These are phyloP conservation scores for Ianthella basta DNA, from an alignment of 37 sponge, comb jelly and placozoan species.

Conservation along the genomic window DNA sequence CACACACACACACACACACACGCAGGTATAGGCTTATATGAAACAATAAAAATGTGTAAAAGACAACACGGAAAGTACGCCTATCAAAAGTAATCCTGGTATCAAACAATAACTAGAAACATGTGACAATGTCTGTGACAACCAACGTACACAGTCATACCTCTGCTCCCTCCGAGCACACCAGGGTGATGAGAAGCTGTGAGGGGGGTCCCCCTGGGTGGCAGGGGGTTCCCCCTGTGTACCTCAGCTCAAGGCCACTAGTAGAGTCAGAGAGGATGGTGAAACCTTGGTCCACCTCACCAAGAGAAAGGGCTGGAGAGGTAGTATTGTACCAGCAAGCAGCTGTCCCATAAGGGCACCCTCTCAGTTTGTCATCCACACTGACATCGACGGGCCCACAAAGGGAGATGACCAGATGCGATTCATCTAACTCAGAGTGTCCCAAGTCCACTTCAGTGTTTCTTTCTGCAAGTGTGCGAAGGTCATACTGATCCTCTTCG, in stretches of 20 bases:
- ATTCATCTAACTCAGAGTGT: background rate
- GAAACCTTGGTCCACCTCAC: conserved; percentile 9
- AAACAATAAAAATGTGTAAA: no score
- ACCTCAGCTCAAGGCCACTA: conserved; percentile 19
- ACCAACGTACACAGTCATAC: background rate
- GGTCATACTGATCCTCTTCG: conserved; percentile 53
- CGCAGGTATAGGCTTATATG: no score
- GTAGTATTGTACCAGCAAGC: conserved; percentile 15
- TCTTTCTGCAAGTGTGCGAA: conserved; percentile 34
- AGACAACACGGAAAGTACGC: no score
- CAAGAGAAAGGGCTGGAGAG: background rate
- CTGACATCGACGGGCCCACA: conserved; percentile 20
- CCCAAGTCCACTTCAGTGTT: background rate
- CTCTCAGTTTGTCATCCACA: background rate
- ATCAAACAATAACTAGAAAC: no score
- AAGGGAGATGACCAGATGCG: background rate
- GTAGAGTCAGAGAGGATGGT: background rate
- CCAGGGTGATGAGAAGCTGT: background rate
- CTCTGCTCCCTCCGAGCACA: conserved; percentile 22
- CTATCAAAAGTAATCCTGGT: no score
- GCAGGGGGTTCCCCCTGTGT: background rate
- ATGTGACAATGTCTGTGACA: no score
- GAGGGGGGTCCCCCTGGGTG: conserved; percentile 1
- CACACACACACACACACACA: conserved; percentile 29
- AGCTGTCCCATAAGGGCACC: conserved; percentile 20